Evolutionary conservation across 2,797 vertebrate species (phyloP), one percentile per base, ranked within the genome.

Genomic region (Phylloscopus collybita): DNA sequence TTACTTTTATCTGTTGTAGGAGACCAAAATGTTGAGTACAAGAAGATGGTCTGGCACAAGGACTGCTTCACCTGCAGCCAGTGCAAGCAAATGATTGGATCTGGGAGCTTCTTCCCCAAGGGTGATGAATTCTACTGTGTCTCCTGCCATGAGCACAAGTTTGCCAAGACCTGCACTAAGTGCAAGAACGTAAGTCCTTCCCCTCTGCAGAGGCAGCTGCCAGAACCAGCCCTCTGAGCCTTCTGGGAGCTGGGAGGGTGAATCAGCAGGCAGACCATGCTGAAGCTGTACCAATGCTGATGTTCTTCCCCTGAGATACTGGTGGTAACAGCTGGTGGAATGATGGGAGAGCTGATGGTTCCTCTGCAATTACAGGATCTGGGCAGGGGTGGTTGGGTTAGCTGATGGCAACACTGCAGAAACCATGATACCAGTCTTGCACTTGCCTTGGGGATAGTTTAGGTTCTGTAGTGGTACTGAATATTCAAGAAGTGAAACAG

Each of bases 11-110:
- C 49, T n/a, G 13, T 79, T 72, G 12, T 44, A 99, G 99, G 99
- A 81, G 96, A 98, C 75, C 98, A 99, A 96, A 99, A 99, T 0
- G 99, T 99, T 96, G 99, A 99, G 96, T 99, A 99, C 97, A 99
- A 99, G 98, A 98, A 98, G 95, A 99, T 98, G 76, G 95, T 99
- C 80, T 99, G 99, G 99, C 99, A 99, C 16, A 99, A 99, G 97
- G 98, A 99, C 27, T 99, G 99, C 93, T 99, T 99, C 98, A 99
- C 97, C 80, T 99, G 99, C 98, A 98, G 98, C 80, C 98, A 99
- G 90, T 99, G 99, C 98, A 99, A 98, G 97, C 97, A 99, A 98
- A 98, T 99, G 79, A 99, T 99, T 80, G 98, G 98, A 95, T 97
- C 98, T 0, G 98, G 99, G 96, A 99, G 99, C 95, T 99, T 99